phyloP scores from a whole-genome alignment of 2,113 vertebrate genomes.

The Turdus rufiventris region DNA sequence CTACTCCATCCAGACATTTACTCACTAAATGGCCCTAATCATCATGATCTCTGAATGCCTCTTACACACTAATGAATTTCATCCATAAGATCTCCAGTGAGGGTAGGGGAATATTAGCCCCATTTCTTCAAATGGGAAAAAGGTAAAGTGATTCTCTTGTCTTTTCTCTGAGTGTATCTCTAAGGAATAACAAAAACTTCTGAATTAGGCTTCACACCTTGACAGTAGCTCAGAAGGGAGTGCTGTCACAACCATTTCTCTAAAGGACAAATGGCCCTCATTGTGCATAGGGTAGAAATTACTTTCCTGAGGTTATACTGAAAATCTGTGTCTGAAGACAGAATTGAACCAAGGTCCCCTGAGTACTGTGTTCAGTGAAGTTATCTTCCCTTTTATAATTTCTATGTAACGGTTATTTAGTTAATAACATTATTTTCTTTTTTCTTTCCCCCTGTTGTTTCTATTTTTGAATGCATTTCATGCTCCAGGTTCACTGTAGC shows the following conservation, averaged over 20 bases:
- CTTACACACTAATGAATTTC: neutral
- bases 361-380: neutral
- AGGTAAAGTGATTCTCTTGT: neutral
- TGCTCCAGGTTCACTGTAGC: slow-evolving; percentile 40
- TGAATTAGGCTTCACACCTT: slow-evolving; percentile 32
- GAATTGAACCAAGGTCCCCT: neutral
- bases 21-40: neutral
- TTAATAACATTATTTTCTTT: neutral
- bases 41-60: neutral
- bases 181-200: slow-evolving; percentile 28
- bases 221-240: slow-evolving; percentile 20
- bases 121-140: neutral
- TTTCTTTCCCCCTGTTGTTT: neutral
- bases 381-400: slow-evolving; percentile 4
- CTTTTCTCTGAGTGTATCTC: neutral
- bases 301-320: slow-evolving; percentile 5
- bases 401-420: slow-evolving; percentile 5
- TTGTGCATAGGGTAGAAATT: neutral
- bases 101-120: neutral
- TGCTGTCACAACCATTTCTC: neutral
- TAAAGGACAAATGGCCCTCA: slow-evolving; percentile 29
- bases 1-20: neutral
- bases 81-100: neutral
- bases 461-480: slow-evolving; percentile 24
- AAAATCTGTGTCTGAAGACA: neutral